Base-by-base conservation (phyloP, 2,888 invertebrate species). In the Anthophora plumipes region DNA sequence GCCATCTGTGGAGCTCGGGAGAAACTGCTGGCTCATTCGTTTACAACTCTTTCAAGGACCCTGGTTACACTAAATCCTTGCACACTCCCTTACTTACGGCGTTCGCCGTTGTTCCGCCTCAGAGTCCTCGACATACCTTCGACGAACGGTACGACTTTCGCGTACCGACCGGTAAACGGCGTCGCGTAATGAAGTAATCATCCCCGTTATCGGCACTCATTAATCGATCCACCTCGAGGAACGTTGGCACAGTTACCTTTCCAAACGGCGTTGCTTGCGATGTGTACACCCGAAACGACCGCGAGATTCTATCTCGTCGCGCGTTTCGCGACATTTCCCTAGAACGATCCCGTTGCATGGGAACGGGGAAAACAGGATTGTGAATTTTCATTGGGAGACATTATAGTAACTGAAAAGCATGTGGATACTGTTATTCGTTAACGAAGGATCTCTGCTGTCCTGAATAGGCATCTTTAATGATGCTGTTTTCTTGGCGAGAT, bases 101-200 rank as follows among this genome's bases (percentile, higher is more conserved):
- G 71, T 85, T 85, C 85, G 63, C 84, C 0, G 37, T 14, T 78
- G 83, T 77, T 82, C 79, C 50, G 61, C 68, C 52, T 31, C 59
- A 22, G 37, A 80, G 77, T 77, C 77, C 72, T 80, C 84, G 77
- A 68, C 72, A 73, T 82, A 85, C 82, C 87, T 82, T 73, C 81
- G 79, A 79, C 68, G 79, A 88, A 87, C 83, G 83, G 85, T 79
- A 82, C 82, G 88, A 85, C 85, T 85, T 84, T 85, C 80, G 66
- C 74, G 73, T 73, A 71, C 69, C 55, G 69, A 55, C 70, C 72
- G 78, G 67, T 59, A 74, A 78, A 64, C 77, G 82, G 64, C 85
- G 46, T 78, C 85, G 78, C 82, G 77, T 83, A 88, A 87, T 88
- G 86, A 86, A 86, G 85, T 86, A 80, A 87, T 86, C 87, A 85